A percentile compares a stretch with the other conserved stretches of the same genome.
Evolutionary conservation across 64 coral and sea anemone species (phyloP).

Genomic region (Acropora yongei): DNA sequence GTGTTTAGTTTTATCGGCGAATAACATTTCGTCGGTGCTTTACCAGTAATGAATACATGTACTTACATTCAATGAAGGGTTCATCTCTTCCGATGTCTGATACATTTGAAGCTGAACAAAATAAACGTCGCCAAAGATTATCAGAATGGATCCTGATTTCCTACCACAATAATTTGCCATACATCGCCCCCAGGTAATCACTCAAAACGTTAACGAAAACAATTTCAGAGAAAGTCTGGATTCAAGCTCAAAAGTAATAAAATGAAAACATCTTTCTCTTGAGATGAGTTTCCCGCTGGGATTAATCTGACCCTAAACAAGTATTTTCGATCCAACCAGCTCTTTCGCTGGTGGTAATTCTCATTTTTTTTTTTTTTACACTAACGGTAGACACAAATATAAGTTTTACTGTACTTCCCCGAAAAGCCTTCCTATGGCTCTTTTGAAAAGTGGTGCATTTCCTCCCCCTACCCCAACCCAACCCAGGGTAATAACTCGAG

Average conservation of each 20-base stretch:
- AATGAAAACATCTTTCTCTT: background rate
- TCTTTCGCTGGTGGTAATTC: constrained; percentile 11
- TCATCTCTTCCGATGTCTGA: background rate
- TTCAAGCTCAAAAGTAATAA: background rate
- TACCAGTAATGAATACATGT: background rate
- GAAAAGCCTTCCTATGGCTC: background rate
- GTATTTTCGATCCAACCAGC: constrained; percentile 4
- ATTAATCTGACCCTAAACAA: background rate
- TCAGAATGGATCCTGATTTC: background rate
- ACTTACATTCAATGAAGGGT: background rate
- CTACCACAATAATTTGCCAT: background rate
- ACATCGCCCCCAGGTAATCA: too few relatives aligned
- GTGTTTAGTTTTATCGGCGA: too few relatives aligned
- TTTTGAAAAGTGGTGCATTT: too few relatives aligned
- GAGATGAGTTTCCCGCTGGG: background rate
- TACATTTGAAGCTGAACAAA: background rate
- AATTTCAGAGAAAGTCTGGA: background rate
- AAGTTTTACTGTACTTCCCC: background rate
- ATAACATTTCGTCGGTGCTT: too few relatives aligned
- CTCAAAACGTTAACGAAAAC: too few relatives aligned
- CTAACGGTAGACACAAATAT: too few relatives aligned
- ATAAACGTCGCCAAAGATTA: background rate
- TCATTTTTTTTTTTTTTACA: too few relatives aligned
- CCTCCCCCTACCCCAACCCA: too few relatives aligned
- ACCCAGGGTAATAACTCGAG: too few relatives aligned